Evolutionary conservation across 2,113 vertebrate genomes (phyloP).

Genomic region (Podarcis raffonei): DNA sequence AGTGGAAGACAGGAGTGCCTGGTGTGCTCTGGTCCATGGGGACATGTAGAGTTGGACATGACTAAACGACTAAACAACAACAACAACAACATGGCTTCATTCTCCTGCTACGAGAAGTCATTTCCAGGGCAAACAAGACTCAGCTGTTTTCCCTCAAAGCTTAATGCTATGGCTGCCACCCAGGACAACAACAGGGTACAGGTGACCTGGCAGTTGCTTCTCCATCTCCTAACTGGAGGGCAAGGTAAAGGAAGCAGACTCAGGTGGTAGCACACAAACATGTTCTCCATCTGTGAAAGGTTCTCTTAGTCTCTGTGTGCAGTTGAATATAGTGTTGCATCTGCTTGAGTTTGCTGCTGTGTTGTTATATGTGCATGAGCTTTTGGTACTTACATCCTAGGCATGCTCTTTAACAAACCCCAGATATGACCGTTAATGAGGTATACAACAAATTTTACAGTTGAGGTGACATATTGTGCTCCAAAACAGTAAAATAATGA

Average conservation of each 20-base stretch:
- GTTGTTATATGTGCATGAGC: background rate
- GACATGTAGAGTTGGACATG: no score
- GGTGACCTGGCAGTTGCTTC: background rate
- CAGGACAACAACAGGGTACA: background rate
- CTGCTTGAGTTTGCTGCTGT: background rate
- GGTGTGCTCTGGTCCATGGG: no score
- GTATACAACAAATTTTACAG: slow-evolving; percentile 17
- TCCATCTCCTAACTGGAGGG: background rate
- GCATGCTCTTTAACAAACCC: slow-evolving; percentile 11
- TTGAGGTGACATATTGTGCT: slow-evolving; percentile 31
- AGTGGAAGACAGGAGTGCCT: no score
- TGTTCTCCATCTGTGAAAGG: background rate
- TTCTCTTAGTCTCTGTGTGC: background rate
- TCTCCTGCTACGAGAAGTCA: background rate
- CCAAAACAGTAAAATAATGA: slow-evolving; percentile 34
- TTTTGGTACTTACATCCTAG: background rate
- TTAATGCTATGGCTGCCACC: background rate
- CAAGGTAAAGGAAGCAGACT: background rate
- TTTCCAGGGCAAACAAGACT: background rate
- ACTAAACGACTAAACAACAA: no score
- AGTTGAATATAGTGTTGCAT: no score
- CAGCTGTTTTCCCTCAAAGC: background rate
- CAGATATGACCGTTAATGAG: slow-evolving; percentile 18
- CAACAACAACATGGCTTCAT: background rate
- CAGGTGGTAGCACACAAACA: background rate